Conservation (phyloP, 2,797 vertebrate genomes). For the Cyclura pinguis region DNA sequence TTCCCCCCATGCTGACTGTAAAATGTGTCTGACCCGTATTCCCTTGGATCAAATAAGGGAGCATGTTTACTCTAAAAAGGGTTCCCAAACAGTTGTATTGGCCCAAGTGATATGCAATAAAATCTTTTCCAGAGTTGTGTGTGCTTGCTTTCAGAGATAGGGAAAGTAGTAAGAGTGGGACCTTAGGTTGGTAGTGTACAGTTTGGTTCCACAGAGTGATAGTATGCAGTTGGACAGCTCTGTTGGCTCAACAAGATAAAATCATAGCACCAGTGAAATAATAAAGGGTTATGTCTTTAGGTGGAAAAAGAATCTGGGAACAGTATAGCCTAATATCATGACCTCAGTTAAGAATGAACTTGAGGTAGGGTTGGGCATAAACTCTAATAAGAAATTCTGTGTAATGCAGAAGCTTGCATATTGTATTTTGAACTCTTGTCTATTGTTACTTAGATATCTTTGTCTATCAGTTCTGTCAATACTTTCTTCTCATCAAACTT, state of each 20-base stretch:
- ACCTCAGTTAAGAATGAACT: neutral
- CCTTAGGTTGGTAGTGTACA: no score
- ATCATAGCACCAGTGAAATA: neutral
- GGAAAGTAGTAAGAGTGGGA: neutral
- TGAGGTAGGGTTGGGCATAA: neutral
- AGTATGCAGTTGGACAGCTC: neutral
- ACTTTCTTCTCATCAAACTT: neutral
- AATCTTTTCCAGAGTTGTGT: neutral
- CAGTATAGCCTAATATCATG: neutral
- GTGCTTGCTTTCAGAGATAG: neutral
- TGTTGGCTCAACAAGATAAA: neutral
- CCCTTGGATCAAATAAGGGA: neutral
- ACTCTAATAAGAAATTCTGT: neutral
- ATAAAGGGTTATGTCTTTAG: neutral
- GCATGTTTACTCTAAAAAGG: neutral
- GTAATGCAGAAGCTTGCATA: neutral
- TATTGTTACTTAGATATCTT: neutral
- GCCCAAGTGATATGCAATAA: neutral
- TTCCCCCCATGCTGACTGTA: constrained; percentile 6
- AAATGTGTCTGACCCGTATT: neutral
- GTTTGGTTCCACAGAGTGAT: neutral
- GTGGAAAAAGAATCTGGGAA: neutral
- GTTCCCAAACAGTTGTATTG: neutral
- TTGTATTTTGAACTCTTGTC: neutral
- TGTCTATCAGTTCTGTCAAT: neutral